Evolutionary conservation across 2,113 vertebrate genomes (phyloP), one percentile per base, ranked within the genome.

Genomic region (Eubucco bourcierii): DNA sequence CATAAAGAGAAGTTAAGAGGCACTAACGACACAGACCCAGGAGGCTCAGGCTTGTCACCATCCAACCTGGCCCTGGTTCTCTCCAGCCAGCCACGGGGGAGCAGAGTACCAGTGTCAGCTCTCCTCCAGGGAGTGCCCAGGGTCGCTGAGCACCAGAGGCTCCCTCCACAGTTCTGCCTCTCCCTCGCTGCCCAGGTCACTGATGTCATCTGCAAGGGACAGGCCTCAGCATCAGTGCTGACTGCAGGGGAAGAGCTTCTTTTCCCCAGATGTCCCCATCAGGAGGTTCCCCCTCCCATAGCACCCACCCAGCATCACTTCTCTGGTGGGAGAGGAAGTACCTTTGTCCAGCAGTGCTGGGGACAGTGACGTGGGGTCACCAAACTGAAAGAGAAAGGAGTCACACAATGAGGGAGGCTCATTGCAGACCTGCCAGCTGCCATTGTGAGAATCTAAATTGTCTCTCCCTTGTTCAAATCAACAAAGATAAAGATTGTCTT

Each of bases 271-370:
- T 67, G 11, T 24, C 23, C 50, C 11, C 74, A 60, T 46, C 47
- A 5, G 0, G 0, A 8, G 20, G 15, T 1, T 39, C 17, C 46
- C 55, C 78, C 34, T 61, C 80, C 88, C 82, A 3, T 44, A 5
- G 41, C 2, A 0, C 23, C 50, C 50, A 13, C 50, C 50, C 50
- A 21, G 47, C 47, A 21, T 20, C 12, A 13, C 23, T 12, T 12
- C 47, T 20, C 47, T 10, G 37, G 37, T 37, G 20, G 15, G 11
- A 33, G 56, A 58, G 31, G 12, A 93, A 97, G 50, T 96, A 99
- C 99, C 99, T 99, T 99, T 99, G 87, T 99, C 98, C 81, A 99
- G 97, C 66, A 99, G 97, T 0, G 98, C 96, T 14, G 99, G 98
- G 33, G 99, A 99, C 98, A 99, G 98, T 5, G 98, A 98, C 52